Evolutionary conservation across 2,888 invertebrate genomes (phyloP).

Genomic region (Arge pagana): DNA sequence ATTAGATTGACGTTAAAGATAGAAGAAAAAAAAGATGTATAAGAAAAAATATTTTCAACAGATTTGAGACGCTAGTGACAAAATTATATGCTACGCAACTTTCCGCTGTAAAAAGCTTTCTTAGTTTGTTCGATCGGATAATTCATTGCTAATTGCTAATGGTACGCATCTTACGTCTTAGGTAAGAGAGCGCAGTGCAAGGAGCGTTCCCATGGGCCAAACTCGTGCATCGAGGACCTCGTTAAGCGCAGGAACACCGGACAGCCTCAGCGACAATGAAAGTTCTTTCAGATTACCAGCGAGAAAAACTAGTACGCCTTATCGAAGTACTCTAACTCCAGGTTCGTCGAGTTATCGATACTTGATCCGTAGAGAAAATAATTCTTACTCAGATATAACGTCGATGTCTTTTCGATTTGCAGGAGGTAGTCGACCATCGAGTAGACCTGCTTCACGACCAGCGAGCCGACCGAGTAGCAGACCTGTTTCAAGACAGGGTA

Average conservation of each 20-base stretch:
- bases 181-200: constrained; percentile 90
- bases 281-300: constrained; percentile 73
- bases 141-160: constrained; percentile 2
- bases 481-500: constrained; percentile 83
- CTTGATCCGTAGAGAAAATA: neutral
- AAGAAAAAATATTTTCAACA: no score
- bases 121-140: neutral
- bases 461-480: constrained; percentile 83
- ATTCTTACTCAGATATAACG: neutral
- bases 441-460: constrained; percentile 66
- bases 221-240: constrained; percentile 77
- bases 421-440: constrained; percentile 67
- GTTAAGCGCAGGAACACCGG: constrained; percentile 84
- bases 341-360: constrained; percentile 53
- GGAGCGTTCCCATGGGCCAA: constrained; percentile 86
- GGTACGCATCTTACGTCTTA: constrained; percentile 53
- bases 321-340: constrained; percentile 73
- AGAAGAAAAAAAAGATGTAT: no score
- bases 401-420: neutral
- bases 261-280: constrained; percentile 87
- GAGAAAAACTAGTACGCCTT: constrained; percentile 69
- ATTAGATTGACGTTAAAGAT: no score
- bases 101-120: constrained; percentile 22
- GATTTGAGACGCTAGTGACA: no score
- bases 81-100: no score